phyloP scores from a whole-genome alignment of 2,797 vertebrate species.

The Lemur catta region DNA sequence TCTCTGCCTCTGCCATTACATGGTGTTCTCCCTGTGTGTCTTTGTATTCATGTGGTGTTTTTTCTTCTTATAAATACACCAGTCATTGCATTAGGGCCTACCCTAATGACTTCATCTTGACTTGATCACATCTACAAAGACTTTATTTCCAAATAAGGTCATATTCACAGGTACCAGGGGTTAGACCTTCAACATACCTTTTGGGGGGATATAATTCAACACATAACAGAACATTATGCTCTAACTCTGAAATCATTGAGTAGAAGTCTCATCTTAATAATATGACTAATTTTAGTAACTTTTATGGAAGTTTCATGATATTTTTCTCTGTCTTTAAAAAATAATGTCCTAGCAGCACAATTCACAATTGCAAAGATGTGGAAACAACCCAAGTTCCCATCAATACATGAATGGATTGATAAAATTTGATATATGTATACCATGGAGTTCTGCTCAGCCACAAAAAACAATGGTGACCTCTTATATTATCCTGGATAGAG shows the following conservation, averaged over 20 bases:
- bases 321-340: slow-evolving; percentile 50
- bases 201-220: not conserved
- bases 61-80: not conserved
- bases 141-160: not conserved
- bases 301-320: not conserved
- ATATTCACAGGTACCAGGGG: not conserved
- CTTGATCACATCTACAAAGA: not conserved
- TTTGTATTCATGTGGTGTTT: not conserved
- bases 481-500: no score
- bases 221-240: not conserved
- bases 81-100: not conserved
- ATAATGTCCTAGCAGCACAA: not conserved
- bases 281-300: slow-evolving; percentile 21
- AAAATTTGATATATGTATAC: no score
- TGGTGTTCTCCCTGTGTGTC: not conserved
- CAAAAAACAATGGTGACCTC: no score
- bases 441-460: no score
- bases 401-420: no score
- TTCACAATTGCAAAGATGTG: no score
- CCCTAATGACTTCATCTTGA: not conserved
- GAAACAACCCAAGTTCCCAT: no score
- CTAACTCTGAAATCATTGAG: not conserved
- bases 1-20: not conserved
- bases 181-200: not conserved
- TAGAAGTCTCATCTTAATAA: slow-evolving; percentile 30